Conservation (phyloP, 2,797 vertebrate species). For the Corythornis leucogaster region DNA sequence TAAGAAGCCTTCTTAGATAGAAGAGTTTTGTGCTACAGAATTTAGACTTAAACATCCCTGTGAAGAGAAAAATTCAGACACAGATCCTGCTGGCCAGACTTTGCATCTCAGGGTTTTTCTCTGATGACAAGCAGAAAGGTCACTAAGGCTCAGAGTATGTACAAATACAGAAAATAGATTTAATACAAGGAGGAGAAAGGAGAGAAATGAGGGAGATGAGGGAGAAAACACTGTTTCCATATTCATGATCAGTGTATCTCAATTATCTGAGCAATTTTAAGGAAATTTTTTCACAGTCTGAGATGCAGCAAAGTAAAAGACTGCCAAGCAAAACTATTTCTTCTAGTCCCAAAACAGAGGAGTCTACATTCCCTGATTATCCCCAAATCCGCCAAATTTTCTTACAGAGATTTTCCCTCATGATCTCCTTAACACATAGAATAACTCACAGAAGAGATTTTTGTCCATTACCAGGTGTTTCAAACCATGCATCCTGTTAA, state of each 20-base stretch:
- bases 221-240: not conserved
- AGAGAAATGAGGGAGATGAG: not conserved
- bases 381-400: not conserved
- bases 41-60: not conserved
- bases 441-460: not conserved
- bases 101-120: not conserved
- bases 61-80: not conserved
- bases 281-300: not conserved
- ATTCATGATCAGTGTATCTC: not conserved
- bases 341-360: not conserved
- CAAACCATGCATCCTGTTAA: not conserved
- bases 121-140: not conserved
- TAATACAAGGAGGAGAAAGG: not conserved
- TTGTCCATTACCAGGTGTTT: not conserved
- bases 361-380: not conserved
- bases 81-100: not conserved
- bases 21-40: conserved; percentile 17
- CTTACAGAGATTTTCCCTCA: not conserved
- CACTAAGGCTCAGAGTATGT: not conserved
- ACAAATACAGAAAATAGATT: not conserved
- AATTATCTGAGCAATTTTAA: conserved; percentile 15
- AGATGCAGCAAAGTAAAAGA: not conserved
- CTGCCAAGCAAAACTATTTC: not conserved
- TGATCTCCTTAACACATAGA: not conserved
- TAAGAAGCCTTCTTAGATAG: conserved; percentile 40